These are phyloP conservation scores for Prenolepis imparis DNA, from an alignment of 2,888 invertebrate genomes.

Conservation along the genomic window DNA sequence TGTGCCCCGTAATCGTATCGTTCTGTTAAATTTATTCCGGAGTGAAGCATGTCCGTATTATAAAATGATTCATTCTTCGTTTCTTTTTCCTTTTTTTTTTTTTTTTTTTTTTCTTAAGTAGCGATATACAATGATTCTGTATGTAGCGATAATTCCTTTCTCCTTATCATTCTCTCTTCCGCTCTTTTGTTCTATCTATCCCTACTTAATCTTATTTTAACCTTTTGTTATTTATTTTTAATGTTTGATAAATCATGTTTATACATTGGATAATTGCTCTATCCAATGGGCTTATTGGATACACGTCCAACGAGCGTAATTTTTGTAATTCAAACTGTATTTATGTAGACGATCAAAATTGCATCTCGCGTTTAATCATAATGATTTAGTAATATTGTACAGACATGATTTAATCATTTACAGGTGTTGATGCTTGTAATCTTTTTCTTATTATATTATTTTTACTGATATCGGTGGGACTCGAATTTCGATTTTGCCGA, in stretches of 20 bases:
- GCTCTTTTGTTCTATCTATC: background rate
- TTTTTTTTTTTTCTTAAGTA: constrained; percentile 5
- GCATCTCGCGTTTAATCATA: constrained; percentile 3
- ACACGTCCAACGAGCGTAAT: background rate
- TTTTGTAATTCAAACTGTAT: constrained; percentile 24
- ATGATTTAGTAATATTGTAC: background rate
- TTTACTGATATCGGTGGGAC: constrained; percentile 3
- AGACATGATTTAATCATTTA: background rate
- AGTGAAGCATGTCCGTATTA: constrained; percentile 3
- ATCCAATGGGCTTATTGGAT: background rate
- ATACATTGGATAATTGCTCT: constrained; percentile 4
- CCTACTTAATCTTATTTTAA: constrained; percentile 1
- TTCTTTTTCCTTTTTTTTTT: background rate
- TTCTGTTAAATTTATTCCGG: constrained; percentile 17
- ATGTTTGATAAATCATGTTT: constrained; percentile 28
- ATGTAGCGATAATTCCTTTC: constrained; percentile 15
- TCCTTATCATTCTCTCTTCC: background rate
- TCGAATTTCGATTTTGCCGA: background rate
- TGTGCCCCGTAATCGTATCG: background rate
- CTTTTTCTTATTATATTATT: constrained; percentile 26
- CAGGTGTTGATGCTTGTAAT: background rate
- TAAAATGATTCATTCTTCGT: constrained; percentile 12
- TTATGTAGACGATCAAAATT: constrained; percentile 19
- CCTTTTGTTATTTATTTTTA: constrained; percentile 54
- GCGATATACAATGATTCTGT: constrained; percentile 3